Evolutionary conservation across 2,797 vertebrate genomes (phyloP), one percentile per base, ranked within the genome.

Genomic region (Coranthus polyacanthus): DNA sequence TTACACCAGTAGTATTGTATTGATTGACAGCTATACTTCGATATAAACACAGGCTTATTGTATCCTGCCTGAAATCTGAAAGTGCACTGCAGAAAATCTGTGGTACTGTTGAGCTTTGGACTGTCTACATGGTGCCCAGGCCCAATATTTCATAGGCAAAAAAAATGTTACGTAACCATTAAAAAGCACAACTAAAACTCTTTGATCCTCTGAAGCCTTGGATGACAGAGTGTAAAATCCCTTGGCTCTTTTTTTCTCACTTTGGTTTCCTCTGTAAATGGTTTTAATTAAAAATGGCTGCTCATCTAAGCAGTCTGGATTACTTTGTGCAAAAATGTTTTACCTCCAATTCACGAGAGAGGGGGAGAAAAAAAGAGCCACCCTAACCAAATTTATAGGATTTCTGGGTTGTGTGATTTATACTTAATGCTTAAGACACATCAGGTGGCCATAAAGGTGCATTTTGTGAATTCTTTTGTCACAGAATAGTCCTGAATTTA

Each of bases 241-340:
- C 78, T 60, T 51, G 62, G 83, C 77, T 81, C 68, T 72, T 75
- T 82, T 78, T 81, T 66, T 78, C 79, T 72, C 77, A 76, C 68
- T 82, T 85, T 84, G 68, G 75, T 85, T 91, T 87, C 69, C 73
- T 82, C 81, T 82, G 72, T 82, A 89, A 91, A 85, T 85, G 84
- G 77, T 89, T 92, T 92, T 91, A 90, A 92, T 92, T 90, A 92
- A 90, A 88, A 83, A 83, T 79, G 85, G 64, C 87, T 80, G 74
- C 72, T 82, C 64, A 81, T 80, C 76, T 76, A 67, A 86, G 80
- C 68, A 82, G 79, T 78, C 71, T 79, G 77, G 75, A 82, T 85
- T 81, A 87, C 69, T 85, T 68, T 75, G 78, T 74, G 62, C 73
- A 69, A 84, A 84, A 84, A 69, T 26, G 20, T 82, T 86, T 88